A percentile compares a stretch with the other conserved stretches of the same genome.
Evolutionary conservation across 2,888 invertebrate species (phyloP).

Genomic region (Allolobophora icterica): DNA sequence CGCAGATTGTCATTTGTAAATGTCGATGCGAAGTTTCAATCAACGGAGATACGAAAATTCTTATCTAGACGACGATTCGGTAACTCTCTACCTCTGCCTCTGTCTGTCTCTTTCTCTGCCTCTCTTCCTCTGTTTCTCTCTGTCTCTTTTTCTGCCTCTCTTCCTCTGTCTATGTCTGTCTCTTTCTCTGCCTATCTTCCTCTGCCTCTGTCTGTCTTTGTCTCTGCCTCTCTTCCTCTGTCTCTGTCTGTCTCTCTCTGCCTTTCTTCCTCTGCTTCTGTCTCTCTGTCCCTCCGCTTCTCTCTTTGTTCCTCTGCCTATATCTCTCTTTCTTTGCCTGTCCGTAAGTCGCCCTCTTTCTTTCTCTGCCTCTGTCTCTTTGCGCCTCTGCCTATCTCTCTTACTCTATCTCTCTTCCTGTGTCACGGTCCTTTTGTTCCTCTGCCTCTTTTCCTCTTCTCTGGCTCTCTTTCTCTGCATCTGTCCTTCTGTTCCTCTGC

Average conservation of each 20-base stretch:
- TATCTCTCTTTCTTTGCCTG: neutral
- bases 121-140: neutral
- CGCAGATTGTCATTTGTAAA: neutral
- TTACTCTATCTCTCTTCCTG: neutral
- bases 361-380: neutral
- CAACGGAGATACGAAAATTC: neutral
- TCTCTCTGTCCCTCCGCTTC: neutral
- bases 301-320: neutral
- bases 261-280: neutral
- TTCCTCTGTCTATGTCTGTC: neutral
- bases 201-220: neutral
- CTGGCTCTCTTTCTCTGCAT: neutral
- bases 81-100: neutral
- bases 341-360: neutral
- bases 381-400: neutral
- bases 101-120: neutral
- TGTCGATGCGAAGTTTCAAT: neutral
- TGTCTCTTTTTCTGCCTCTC: neutral
- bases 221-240: neutral
- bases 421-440: neutral
- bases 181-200: neutral
- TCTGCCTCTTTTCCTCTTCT: neutral
- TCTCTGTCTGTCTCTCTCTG: neutral
- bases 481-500: neutral
- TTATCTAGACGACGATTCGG: neutral